Percentiles rank a stretch among this genome's conserved stretches.
Conservation (phyloP, 2,888 invertebrate genomes). For the Perizoma affinitatum region DNA sequence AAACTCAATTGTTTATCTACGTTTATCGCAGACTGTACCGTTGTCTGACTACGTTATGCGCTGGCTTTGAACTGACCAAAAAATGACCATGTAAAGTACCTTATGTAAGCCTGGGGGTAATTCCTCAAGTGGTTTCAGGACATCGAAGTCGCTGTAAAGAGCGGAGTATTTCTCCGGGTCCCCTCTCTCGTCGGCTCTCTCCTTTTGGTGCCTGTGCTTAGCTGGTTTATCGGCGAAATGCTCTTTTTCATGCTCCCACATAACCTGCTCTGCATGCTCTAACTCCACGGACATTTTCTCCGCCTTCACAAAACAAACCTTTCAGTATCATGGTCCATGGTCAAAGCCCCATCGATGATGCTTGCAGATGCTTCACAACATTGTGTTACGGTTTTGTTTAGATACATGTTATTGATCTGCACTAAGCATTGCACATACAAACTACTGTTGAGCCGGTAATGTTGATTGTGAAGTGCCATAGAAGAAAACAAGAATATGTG, state of each 20-base stretch:
- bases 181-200: conserved; percentile 51
- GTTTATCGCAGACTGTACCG: neutral
- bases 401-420: conserved; percentile 43
- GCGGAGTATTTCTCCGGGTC: conserved; percentile 70
- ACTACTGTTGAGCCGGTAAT: conserved; percentile 20
- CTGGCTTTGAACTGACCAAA: neutral
- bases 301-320: conserved; percentile 83
- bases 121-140: conserved; percentile 71
- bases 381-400: conserved; percentile 59
- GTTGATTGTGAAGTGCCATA: conserved; percentile 16
- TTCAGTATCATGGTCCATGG: conserved; percentile 60
- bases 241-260: conserved; percentile 79
- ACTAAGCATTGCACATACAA: conserved; percentile 25
- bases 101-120: conserved; percentile 69
- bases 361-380: conserved; percentile 63
- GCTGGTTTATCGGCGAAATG: conserved; percentile 63
- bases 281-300: conserved; percentile 80
- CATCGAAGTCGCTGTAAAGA: conserved; percentile 76
- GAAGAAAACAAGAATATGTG: too few species aligned
- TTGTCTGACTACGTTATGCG: neutral
- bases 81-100: conserved; percentile 55
- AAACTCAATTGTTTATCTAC: too few species aligned
- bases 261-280: conserved; percentile 82
- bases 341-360: conserved; percentile 61
- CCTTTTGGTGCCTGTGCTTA: conserved; percentile 64